Evolutionary conservation across 2,888 invertebrate genomes (phyloP).

Genomic region (Megastigmus dorsalis): DNA sequence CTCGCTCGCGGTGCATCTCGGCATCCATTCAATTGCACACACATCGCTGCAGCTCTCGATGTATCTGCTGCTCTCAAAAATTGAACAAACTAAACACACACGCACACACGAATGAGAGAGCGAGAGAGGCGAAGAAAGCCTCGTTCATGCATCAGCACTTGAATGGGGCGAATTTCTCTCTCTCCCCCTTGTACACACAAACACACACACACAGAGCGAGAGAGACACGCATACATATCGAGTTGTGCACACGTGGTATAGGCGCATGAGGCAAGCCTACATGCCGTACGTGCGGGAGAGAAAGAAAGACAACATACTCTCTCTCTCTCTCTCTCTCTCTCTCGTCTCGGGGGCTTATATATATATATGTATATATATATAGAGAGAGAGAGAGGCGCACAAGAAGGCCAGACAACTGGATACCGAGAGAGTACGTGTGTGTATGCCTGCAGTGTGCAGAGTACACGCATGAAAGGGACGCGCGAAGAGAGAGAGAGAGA

Average conservation of each 20-base stretch:
- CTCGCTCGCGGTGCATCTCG: background rate
- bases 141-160: conserved; percentile 33
- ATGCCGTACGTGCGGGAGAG: background rate
- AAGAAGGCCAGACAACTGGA: conserved; percentile 28
- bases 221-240: background rate
- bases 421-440: background rate
- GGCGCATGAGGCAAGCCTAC: too few relatives aligned
- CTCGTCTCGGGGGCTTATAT: conserved; percentile 5
- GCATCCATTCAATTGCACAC: conserved; percentile 4
- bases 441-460: too few relatives aligned
- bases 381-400: too few relatives aligned
- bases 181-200: background rate
- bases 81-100: conserved; percentile 38
- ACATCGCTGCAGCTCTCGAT: conserved; percentile 3
- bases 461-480: conserved; percentile 24
- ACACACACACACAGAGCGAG: background rate
- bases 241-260: too few relatives aligned
- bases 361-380: too few relatives aligned
- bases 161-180: conserved; percentile 50
- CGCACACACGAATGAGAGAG: background rate
- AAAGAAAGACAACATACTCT: conserved; percentile 20
- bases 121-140: conserved; percentile 17
- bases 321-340: too few relatives aligned
- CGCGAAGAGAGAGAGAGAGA: too few relatives aligned
- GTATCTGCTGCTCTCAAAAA: conserved; percentile 15